Evolutionary conservation across 2,113 vertebrate species (phyloP).

Genomic region (Tautogolabrus adspersus): DNA sequence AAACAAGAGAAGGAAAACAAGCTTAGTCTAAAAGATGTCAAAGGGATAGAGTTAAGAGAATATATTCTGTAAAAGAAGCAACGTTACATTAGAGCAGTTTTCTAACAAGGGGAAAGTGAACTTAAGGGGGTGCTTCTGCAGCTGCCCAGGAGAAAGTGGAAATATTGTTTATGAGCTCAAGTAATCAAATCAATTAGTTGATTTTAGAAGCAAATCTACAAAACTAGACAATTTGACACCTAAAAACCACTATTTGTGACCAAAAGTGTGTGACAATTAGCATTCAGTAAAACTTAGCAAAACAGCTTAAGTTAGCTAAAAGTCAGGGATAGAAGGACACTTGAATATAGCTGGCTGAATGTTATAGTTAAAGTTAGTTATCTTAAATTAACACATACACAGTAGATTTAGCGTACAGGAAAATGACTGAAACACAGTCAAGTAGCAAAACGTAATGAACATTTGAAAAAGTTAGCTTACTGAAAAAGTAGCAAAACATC

Average conservation of each 20-base stretch:
- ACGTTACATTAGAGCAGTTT: constrained; percentile 18
- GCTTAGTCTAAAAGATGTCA: constrained; percentile 2
- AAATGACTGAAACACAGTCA: neutral
- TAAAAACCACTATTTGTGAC: neutral
- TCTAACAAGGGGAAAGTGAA: constrained; percentile 10
- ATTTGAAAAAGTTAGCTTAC: neutral
- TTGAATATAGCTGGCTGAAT: neutral
- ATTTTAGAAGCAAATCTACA: neutral
- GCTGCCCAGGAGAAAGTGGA: neutral
- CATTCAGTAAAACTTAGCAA: no score
- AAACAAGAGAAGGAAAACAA: neutral
- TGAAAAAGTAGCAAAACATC: no score
- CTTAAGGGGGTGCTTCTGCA: constrained; percentile 7
- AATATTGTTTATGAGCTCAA: neutral
- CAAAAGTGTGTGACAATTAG: neutral
- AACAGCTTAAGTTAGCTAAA: neutral
- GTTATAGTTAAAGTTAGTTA: neutral
- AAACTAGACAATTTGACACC: no score
- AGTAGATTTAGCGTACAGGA: neutral
- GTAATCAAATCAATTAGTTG: constrained; percentile 13
- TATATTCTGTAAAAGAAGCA: constrained; percentile 34
- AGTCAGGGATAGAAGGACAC: neutral
- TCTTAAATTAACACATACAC: neutral
- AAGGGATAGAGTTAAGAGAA: neutral
- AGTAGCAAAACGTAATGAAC: neutral